Conservation (phyloP, 92 coral and sea anemone species). For the Palythoa grandis region DNA sequence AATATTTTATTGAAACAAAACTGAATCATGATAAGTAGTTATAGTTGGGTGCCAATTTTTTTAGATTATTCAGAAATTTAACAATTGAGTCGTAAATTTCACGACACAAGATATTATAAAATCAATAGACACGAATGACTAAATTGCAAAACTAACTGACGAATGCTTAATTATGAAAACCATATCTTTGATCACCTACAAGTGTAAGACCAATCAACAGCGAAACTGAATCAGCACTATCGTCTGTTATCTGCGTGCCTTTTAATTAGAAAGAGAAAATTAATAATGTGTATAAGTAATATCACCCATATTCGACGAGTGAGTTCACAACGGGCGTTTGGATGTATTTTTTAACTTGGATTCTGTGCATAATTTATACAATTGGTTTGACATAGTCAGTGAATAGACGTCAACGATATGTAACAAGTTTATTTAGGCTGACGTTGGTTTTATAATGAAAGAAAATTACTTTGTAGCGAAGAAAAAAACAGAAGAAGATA, state of each 20-base stretch:
- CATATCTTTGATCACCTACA: not conserved
- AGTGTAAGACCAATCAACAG: not conserved
- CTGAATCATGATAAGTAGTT: no score
- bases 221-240: not conserved
- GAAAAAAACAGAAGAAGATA: not conserved
- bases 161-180: not conserved
- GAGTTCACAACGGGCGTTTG: no score
- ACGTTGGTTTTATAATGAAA: slow-evolving; percentile 20
- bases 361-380: slow-evolving; percentile 20
- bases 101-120: no score
- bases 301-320: no score
- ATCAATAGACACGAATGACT: not conserved
- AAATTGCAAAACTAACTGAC: not conserved
- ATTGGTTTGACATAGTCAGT: slow-evolving; percentile 17
- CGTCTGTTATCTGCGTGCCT: no score
- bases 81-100: no score
- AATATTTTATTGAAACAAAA: no score
- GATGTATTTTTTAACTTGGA: not conserved
- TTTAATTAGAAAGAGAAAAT: not conserved
- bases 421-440: not conserved
- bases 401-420: slow-evolving; percentile 9
- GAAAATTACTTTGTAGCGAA: slow-evolving; percentile 8
- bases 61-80: no score
- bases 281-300: not conserved
- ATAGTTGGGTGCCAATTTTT: no score